phyloP scores from a whole-genome alignment of 2,113 vertebrate genomes.

The Trachemys scripta region DNA sequence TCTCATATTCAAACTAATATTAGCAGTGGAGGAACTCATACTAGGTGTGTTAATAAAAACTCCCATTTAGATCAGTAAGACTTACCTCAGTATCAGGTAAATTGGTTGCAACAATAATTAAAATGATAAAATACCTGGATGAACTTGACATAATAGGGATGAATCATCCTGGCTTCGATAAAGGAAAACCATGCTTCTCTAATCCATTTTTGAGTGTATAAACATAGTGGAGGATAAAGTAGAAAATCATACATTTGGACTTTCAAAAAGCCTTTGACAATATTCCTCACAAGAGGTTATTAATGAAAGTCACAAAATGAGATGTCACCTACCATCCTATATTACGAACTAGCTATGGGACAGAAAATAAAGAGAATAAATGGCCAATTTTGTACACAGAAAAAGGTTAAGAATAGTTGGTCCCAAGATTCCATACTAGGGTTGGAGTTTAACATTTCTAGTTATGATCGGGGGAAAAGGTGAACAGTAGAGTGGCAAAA shows the following conservation, averaged over 20 bases:
- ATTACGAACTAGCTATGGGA: background rate
- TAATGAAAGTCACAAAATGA: background rate
- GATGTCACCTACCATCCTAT: background rate
- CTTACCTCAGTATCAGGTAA: background rate
- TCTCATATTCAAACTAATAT: background rate
- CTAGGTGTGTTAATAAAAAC: conserved; percentile 25
- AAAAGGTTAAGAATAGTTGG: background rate
- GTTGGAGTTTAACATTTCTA: background rate
- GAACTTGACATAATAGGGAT: background rate
- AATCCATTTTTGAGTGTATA: background rate
- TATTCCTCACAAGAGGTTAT: background rate
- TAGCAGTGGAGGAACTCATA: conserved; percentile 16
- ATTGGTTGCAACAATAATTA: background rate
- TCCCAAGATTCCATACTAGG: background rate
- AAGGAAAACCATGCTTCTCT: background rate
- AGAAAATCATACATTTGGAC: background rate
- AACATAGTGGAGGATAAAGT: background rate
- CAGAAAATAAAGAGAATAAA: background rate
- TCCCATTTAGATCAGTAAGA: background rate
- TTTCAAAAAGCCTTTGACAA: background rate
- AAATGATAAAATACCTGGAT: background rate
- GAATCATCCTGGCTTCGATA: background rate
- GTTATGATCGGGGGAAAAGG: background rate
- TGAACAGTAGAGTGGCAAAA: background rate
- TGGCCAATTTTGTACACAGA: background rate